Evolutionary conservation across 2,113 vertebrate species (phyloP).

Genomic region (Gyps fulvus): DNA sequence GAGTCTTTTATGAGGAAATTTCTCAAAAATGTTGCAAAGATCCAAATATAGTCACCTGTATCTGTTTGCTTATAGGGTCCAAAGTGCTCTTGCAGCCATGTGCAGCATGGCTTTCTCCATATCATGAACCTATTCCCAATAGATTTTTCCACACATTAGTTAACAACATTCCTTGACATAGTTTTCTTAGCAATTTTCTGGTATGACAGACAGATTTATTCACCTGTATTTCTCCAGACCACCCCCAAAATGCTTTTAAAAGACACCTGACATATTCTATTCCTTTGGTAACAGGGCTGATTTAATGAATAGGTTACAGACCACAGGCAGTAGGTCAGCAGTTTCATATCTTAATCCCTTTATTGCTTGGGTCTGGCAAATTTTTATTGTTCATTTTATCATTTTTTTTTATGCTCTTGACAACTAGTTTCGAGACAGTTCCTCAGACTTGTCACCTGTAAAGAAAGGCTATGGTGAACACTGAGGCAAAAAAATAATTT

Average conservation of each 20-base stretch:
- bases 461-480: background rate
- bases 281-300: background rate
- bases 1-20: background rate
- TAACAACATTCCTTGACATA: background rate
- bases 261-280: background rate
- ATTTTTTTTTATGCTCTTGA: background rate
- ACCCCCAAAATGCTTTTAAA: background rate
- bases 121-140: background rate
- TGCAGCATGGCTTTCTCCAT: background rate
- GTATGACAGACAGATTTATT: background rate
- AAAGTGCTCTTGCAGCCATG: background rate
- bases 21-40: background rate
- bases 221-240: background rate
- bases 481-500: background rate
- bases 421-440: background rate
- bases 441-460: background rate
- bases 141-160: background rate
- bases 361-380: background rate
- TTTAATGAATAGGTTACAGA: background rate
- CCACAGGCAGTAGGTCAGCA: background rate
- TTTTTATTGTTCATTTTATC: background rate
- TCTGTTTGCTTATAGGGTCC: background rate
- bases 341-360: background rate
- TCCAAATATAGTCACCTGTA: background rate
- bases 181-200: background rate